A percentile compares a stretch with the other conserved stretches of the same genome.
Evolutionary conservation across 2,797 vertebrate genomes (phyloP).

Genomic region (Gephyroberyx darwinii): DNA sequence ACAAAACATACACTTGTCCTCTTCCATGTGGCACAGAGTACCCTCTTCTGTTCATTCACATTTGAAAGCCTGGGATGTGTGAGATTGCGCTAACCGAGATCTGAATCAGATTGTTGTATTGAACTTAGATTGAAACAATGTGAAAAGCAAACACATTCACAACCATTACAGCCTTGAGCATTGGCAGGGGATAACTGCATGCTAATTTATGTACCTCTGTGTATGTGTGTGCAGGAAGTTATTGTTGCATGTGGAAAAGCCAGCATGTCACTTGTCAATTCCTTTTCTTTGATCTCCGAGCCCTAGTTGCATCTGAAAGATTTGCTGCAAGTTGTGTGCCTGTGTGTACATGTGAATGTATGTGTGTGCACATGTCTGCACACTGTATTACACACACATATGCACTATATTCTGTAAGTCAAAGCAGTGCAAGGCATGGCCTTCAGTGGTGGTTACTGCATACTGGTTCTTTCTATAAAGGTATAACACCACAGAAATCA

Average conservation of each 20-base stretch:
- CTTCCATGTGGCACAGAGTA: conserved; percentile 10
- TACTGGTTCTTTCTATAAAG: neutral
- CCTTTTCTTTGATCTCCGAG: neutral
- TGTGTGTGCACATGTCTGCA: neutral
- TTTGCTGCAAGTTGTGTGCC: neutral
- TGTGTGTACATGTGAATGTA: neutral
- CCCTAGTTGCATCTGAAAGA: conserved; percentile 11
- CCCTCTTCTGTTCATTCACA: neutral
- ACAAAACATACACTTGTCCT: conserved; percentile 7
- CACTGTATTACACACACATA: neutral
- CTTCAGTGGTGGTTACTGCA: neutral
- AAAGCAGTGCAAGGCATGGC: neutral
- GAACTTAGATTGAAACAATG: neutral
- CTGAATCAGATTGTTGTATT: neutral
- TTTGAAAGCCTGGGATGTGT: conserved; percentile 9
- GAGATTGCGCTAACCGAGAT: neutral
- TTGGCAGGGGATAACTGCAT: neutral
- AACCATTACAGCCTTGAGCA: neutral
- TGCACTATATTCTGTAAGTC: neutral
- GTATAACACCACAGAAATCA: conserved; percentile 21
- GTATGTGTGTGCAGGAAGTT: conserved; percentile 3
- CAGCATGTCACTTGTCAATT: conserved; percentile 16
- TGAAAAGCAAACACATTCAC: conserved; percentile 1
- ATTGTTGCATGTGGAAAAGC: conserved; percentile 18
- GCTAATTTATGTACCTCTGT: neutral